These are phyloP conservation scores for Calephelis perditalis DNA, from an alignment of 2,888 invertebrate genomes.

Conservation along the genomic window DNA sequence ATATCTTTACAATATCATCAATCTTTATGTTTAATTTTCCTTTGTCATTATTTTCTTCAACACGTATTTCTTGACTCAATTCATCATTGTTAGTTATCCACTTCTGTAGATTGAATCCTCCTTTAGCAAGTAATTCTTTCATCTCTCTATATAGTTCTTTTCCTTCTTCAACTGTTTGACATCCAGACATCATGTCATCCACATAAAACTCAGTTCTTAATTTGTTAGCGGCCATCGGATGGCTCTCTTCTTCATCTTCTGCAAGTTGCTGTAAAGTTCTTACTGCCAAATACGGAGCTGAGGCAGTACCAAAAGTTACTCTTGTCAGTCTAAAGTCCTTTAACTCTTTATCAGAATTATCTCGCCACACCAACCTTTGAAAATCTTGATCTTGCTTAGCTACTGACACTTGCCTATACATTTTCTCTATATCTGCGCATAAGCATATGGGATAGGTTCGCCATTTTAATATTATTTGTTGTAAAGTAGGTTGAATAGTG, in stretches of 20 bases:
- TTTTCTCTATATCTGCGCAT: slow-evolving; percentile 10
- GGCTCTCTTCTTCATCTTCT: slow-evolving; percentile 16
- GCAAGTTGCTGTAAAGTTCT: slow-evolving; percentile 16
- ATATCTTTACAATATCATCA: slow-evolving; percentile 27
- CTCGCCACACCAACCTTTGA: not conserved
- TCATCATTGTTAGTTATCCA: slow-evolving; percentile 26
- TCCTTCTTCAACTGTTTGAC: slow-evolving; percentile 26
- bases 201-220: slow-evolving; percentile 17
- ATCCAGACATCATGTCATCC: slow-evolving; percentile 30
- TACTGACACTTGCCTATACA: slow-evolving; percentile 24
- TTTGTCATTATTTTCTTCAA: slow-evolving; percentile 10
- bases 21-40: slow-evolving; percentile 24
- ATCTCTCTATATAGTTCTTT: slow-evolving; percentile 27
- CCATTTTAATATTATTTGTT: not conserved
- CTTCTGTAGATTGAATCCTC: slow-evolving; percentile 28
- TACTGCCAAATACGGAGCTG: slow-evolving; percentile 21
- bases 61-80: slow-evolving; percentile 18
- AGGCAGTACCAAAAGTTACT: slow-evolving; percentile 24
- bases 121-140: slow-evolving; percentile 28
- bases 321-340: slow-evolving; percentile 26
- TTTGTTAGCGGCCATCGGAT: slow-evolving; percentile 15
- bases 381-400: not conserved
- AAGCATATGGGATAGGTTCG: not conserved
- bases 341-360: slow-evolving; percentile 14
- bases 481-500: not conserved